Evolutionary conservation across 2,888 invertebrate species (phyloP).

Genomic region (Lasioglossum calceatum): DNA sequence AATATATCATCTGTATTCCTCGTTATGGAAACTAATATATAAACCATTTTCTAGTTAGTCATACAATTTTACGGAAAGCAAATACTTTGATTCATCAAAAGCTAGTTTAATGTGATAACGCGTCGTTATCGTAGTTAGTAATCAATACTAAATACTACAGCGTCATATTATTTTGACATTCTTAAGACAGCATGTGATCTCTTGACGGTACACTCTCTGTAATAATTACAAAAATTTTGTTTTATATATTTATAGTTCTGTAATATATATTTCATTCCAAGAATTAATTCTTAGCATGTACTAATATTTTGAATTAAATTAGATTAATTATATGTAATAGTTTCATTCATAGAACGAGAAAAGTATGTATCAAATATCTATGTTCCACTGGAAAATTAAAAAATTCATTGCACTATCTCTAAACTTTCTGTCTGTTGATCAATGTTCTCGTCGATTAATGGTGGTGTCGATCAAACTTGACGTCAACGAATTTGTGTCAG

Average conservation of each 20-base stretch:
- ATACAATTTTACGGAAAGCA: not conserved
- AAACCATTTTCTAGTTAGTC: not conserved
- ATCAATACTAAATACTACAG: not conserved
- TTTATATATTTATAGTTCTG: too few relatives aligned
- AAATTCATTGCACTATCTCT: not conserved
- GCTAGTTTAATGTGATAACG: not conserved
- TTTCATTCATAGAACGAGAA: not conserved
- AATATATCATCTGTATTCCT: not conserved
- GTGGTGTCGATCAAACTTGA: not conserved
- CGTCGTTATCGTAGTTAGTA: not conserved
- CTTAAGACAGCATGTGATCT: not conserved
- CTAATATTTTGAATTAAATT: not conserved
- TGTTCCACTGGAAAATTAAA: not conserved
- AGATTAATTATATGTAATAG: not conserved
- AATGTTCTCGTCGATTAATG: not conserved
- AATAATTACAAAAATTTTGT: not conserved
- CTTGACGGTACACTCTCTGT: not conserved
- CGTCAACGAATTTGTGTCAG: not conserved
- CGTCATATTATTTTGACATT: not conserved
- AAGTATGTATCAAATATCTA: not conserved
- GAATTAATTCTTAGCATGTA: not conserved
- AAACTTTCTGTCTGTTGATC: not conserved
- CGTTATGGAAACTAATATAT: not conserved
- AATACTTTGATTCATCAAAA: not conserved
- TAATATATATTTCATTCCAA: not conserved